Base-by-base conservation (phyloP, 1,140 invertebrate genomes). In the Drosophila kurseongensis region DNA sequence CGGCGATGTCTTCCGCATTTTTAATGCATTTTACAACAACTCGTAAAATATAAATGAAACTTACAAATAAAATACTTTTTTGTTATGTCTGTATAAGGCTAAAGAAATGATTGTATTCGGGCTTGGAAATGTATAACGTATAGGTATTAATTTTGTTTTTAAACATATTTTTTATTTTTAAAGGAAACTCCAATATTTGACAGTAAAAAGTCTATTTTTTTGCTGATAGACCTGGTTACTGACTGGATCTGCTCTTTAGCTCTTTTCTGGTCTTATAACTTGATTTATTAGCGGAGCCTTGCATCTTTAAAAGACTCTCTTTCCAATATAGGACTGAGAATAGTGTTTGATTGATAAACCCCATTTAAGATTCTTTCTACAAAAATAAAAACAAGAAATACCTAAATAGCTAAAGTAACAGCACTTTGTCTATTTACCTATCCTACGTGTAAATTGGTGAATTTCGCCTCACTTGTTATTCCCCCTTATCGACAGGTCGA, bases 21-120 rank as follows among this genome's bases (percentile, higher is more conserved):
- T 98, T 51, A 93, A 96, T 79, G 95, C 96, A 10, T 96, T 97
- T 93, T 97, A 97, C 93, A 94, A 94, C 91, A 95, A 95, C 55
- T 71, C 51, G 9, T 92, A 91, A 75, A 56, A 45, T 61, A 45
- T 38, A 59, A 57, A 35, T 36, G 8, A 2, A n/a, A 60, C 44
- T 57, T 40, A 63, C 69, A 52, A 52, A 50, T 52, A 62, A 62
- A 62, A 18, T 35, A 27, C 35, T 62, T 62, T 51, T 59, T 62
- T 36, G 59, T 62, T 52, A 51, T 58, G 44, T 59, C 44, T 44
- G 29, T 23, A 18, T 47, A 27, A 18, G 57, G 12, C 32, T 23
- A 27, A 47, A 2, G 2, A 54, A 36, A 14, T 13, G 8, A 8
- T 38, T 44, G 16, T 18, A 4, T 13, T 40, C 4, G 38, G 38